phyloP scores from a whole-genome alignment of 2,797 vertebrate genomes.

The Phrynocephalus forsythii region DNA sequence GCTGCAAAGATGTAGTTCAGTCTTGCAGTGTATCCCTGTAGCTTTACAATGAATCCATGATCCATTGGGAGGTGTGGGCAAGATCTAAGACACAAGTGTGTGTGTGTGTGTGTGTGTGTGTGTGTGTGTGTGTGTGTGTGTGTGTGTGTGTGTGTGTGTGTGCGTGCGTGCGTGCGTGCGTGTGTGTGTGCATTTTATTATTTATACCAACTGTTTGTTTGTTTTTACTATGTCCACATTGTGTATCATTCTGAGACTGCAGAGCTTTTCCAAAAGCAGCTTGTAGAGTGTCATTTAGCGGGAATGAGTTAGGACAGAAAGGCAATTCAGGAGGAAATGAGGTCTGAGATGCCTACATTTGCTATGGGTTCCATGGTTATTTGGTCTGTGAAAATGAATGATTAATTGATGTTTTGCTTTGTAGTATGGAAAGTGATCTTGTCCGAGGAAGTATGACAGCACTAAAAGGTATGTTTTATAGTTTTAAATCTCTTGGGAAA shows the following conservation, averaged over 20 bases:
- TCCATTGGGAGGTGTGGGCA: neutral
- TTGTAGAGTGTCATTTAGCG: neutral
- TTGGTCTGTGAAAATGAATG: neutral
- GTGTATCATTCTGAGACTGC: neutral
- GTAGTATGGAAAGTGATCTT: constrained; percentile 55
- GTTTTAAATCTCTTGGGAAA: neutral
- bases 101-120: too few species aligned
- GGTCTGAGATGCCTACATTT: neutral
- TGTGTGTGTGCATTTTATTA: neutral
- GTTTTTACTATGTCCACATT: neutral
- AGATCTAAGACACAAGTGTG: neutral
- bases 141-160: too few species aligned
- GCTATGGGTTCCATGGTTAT: neutral
- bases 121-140: too few species aligned
- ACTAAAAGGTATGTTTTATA: constrained; percentile 71
- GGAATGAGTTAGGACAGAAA: too few species aligned
- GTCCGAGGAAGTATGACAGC: constrained; percentile 52
- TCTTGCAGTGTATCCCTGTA: neutral
- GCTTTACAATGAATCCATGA: neutral
- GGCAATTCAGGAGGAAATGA: neutral
- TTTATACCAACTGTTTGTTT: neutral
- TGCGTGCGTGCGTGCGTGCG: too few species aligned
- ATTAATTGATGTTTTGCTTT: constrained; percentile 52
- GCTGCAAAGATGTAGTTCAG: neutral
- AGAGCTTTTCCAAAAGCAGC: neutral